Conservation (phyloP, 1,140 invertebrate species). For the Atta texana region DNA sequence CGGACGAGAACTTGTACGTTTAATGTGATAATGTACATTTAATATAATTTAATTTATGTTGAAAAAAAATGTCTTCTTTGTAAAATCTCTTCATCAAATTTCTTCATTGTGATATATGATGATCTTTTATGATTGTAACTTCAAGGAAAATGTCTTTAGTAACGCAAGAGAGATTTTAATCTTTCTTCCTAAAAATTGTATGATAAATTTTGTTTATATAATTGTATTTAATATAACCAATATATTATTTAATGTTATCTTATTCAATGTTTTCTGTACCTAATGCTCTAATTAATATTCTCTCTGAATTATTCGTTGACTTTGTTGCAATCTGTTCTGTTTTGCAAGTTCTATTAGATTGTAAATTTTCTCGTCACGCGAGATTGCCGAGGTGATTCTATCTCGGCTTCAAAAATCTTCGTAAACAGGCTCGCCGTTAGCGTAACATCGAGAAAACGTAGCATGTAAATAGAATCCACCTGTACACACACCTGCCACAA, state of each 20-base stretch:
- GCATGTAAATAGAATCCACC: slow-evolving; percentile 38
- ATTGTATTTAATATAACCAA: not conserved
- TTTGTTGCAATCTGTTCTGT: not conserved
- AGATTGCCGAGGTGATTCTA: slow-evolving; percentile 29
- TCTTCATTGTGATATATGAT: too few species aligned
- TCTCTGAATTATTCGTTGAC: not conserved
- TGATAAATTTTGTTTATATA: not conserved
- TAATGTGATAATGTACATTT: too few species aligned
- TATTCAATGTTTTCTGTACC: not conserved
- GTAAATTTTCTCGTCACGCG: slow-evolving; percentile 30
- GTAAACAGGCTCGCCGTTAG: slow-evolving; percentile 29
- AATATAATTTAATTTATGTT: too few species aligned
- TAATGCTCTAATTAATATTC: not conserved
- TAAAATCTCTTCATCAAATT: not conserved
- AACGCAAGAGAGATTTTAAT: not conserved
- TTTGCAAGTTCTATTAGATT: slow-evolving; percentile 20
- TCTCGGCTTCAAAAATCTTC: slow-evolving; percentile 44
- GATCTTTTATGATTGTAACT: not conserved
- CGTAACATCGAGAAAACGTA: slow-evolving; percentile 21
- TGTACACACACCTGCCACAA: slow-evolving; percentile 23
- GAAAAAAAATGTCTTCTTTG: not conserved
- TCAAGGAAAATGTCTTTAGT: not conserved
- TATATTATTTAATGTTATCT: not conserved
- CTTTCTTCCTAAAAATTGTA: not conserved
- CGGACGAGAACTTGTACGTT: too few species aligned